phyloP scores from a whole-genome alignment of 2,113 vertebrate genomes.

The Aix galericulata region DNA sequence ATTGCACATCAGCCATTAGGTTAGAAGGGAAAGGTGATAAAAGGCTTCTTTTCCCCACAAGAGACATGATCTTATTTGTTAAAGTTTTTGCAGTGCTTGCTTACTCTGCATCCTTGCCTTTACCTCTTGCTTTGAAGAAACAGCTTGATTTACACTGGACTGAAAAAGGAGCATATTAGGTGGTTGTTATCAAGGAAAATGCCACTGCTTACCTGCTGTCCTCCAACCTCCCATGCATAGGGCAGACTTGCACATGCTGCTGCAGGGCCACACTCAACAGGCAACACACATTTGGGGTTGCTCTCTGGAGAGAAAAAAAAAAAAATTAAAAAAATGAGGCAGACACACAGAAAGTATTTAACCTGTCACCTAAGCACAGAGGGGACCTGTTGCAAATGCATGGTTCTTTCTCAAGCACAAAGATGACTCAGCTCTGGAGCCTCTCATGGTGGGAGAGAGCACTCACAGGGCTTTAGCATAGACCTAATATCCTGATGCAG shows the following conservation, averaged over 20 bases:
- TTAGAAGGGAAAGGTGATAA: background rate
- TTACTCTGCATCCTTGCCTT: background rate
- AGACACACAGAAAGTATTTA: background rate
- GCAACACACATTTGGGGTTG: background rate
- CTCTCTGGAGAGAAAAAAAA: background rate
- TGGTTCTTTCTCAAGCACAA: background rate
- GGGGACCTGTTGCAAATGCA: background rate
- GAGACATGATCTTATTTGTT: background rate
- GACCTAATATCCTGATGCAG: background rate
- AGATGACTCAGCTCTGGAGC: background rate
- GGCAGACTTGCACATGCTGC: background rate
- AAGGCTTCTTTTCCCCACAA: background rate
- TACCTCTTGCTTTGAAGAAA: background rate
- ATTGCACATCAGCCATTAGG: background rate
- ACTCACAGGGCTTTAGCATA: background rate
- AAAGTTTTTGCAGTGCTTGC: background rate
- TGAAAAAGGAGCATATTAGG: background rate
- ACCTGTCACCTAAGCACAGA: background rate
- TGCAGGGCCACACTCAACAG: background rate
- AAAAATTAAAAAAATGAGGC: background rate
- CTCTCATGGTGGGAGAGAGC: background rate
- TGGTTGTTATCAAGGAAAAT: background rate
- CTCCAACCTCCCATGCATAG: rapidly evolving
- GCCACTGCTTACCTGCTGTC: background rate
- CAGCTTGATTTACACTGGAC: background rate